Evolutionary conservation across 2,888 invertebrate genomes (phyloP).

Genomic region (Leucania comma): DNA sequence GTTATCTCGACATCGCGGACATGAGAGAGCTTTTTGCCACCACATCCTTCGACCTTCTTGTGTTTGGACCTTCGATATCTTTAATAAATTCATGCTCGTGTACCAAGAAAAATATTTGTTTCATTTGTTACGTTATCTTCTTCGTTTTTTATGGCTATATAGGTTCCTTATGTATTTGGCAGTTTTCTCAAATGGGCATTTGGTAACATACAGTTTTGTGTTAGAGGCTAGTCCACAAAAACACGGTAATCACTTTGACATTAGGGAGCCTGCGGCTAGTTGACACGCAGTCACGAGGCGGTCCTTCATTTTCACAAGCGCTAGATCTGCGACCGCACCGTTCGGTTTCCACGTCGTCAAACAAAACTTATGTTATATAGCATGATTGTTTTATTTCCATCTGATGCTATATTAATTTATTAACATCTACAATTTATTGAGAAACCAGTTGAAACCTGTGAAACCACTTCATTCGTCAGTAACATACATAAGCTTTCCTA

Average conservation of each 20-base stretch:
- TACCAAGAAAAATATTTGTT: constrained; percentile 60
- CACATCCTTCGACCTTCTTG: constrained; percentile 85
- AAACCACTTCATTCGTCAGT: too few species aligned
- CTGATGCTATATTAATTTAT: constrained; percentile 5
- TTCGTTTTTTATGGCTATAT: constrained; percentile 41
- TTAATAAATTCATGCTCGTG: constrained; percentile 71
- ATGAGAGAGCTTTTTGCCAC: constrained; percentile 90
- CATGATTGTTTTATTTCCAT: constrained; percentile 18
- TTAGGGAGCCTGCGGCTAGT: constrained; percentile 28
- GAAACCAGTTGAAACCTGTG: constrained; percentile 13
- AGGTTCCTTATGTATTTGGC: constrained; percentile 21
- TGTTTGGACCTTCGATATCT: constrained; percentile 72
- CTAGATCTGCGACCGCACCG: constrained; percentile 7
- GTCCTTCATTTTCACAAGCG: constrained; percentile 35
- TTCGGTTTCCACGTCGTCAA: constrained; percentile 29
- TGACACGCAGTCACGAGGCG: constrained; percentile 28
- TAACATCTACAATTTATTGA: constrained; percentile 12
- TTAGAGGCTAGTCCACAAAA: constrained; percentile 34
- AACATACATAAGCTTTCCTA: constrained; percentile 29
- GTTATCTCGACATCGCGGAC: constrained; percentile 90
- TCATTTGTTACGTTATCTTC: constrained; percentile 58
- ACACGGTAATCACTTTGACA: constrained; percentile 49
- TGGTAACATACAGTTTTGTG: constrained; percentile 12
- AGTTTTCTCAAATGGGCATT: constrained; percentile 27
- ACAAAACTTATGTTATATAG: constrained; percentile 12